Base-by-base conservation (phyloP, 2,113 vertebrate genomes). In the Zeus faber region DNA sequence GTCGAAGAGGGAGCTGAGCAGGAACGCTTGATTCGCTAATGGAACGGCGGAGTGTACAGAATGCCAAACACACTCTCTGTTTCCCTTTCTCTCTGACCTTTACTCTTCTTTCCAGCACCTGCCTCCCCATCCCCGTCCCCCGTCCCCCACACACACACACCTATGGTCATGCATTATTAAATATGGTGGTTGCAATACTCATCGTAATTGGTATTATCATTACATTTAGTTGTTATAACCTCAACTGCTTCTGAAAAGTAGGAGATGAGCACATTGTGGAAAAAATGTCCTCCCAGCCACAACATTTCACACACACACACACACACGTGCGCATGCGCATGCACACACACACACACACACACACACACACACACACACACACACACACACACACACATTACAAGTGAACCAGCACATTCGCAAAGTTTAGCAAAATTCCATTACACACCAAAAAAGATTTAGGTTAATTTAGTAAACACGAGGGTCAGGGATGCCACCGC, bases 381-480 rank as follows among this genome's bases (percentile, higher is more conserved):
- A 63, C 39, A 21, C 64, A 53, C 40, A 4, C 58, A 65, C 50
- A 58, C 50, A 43, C 48, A 43, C 43, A 11, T 37, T 37, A 37
- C 33, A 37, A 37, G n/a, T n/a, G n/a, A n/a, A 35, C 56, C 13
- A 60, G 62, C 67, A 91, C 89, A 81, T 68, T 72, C 63, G 89
- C 58, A 91, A 91, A 91, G 91, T 91, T 89, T 85, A 87, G 87
- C n/a, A n/a, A 93, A 94, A 98, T 97, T 98, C 93, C 93, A 96
- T 97, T 96, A 95, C 93, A 91, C 85, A 93, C 89, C 90, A 92
- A 90, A 91, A 92, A 92, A 88, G 92, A 96, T 95, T 96, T 93
- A 91, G 94, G 93, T 95, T 96, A 95, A 98, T 96, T 98, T 95
- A 88, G 95, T 95, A 97, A 97, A 95, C 95, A 97, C 91, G 87